Evolutionary conservation across 2,113 vertebrate species (phyloP).

Genomic region (Psephotus haematonotus): DNA sequence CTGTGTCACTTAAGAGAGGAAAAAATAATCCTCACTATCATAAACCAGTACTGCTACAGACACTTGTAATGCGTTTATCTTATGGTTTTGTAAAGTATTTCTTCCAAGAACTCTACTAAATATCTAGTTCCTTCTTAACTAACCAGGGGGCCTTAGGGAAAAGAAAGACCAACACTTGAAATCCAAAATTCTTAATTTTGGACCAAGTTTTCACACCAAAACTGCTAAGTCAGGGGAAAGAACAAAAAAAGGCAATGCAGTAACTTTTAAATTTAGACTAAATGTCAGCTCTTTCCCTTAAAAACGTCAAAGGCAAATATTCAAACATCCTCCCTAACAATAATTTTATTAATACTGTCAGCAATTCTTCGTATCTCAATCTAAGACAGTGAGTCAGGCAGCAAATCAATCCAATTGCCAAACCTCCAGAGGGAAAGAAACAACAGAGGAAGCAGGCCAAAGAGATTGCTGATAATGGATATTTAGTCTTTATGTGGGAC

Average conservation of each 20-base stretch:
- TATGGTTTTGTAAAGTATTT: background rate
- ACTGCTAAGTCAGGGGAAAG: background rate
- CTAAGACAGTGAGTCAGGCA: conserved; percentile 58
- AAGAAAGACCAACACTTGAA: background rate
- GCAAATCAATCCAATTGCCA: conserved; percentile 52
- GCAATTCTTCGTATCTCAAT: conserved; percentile 53
- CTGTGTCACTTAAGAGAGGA: background rate
- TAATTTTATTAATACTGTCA: conserved; percentile 63
- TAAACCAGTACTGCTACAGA: background rate
- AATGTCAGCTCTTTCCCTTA: conserved; percentile 48
- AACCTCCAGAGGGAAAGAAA: conserved; percentile 46
- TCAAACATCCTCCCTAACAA: conserved; percentile 37
- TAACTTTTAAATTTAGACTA: conserved; percentile 39
- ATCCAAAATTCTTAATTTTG: background rate
- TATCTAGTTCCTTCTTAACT: background rate
- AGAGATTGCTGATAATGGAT: conserved; percentile 38
- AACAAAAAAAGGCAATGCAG: background rate
- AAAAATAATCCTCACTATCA: background rate
- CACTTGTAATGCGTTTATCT: background rate
- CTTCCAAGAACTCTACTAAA: background rate
- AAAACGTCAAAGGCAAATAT: conserved; percentile 43
- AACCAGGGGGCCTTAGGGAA: background rate
- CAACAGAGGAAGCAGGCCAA: conserved; percentile 49
- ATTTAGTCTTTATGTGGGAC: conserved; percentile 55
- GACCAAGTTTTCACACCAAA: background rate